phyloP scores from a whole-genome alignment of 2,888 invertebrate genomes.

The Gari tellinella region DNA sequence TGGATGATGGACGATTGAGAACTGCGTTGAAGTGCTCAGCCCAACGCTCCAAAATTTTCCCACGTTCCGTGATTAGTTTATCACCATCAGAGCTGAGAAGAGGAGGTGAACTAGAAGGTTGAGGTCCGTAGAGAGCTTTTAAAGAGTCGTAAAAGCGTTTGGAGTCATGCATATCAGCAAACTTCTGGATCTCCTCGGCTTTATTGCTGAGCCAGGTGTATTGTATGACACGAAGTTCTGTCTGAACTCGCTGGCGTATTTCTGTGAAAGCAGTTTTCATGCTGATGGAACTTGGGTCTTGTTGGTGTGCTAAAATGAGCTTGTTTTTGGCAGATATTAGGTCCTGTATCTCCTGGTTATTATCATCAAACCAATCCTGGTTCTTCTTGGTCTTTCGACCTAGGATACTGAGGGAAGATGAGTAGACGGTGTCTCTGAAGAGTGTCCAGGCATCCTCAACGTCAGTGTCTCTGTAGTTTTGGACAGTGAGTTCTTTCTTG shows the following conservation, averaged over 20 bases:
- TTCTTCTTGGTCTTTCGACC: too few relatives aligned
- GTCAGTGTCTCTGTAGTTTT: background rate
- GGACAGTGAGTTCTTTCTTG: background rate
- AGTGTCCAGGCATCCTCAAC: background rate
- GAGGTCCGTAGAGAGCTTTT: conserved; percentile 10
- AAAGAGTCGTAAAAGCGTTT: conserved; percentile 10
- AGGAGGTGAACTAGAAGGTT: conserved; percentile 9
- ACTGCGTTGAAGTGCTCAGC: too few relatives aligned
- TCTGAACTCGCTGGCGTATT: conserved; percentile 1
- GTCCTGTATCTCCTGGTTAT: too few relatives aligned
- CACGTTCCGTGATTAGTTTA: too few relatives aligned
- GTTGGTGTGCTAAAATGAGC: too few relatives aligned
- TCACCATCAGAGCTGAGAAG: background rate
- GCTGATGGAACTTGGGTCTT: background rate
- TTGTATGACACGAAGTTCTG: conserved; percentile 10
- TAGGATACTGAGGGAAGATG: background rate
- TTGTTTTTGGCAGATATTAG: too few relatives aligned
- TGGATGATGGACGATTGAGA: too few relatives aligned
- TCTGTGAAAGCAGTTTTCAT: conserved; percentile 3
- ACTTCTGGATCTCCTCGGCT: conserved; percentile 24
- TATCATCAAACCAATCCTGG: too few relatives aligned
- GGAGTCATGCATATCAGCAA: conserved; percentile 8
- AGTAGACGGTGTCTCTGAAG: background rate
- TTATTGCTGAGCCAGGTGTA: conserved; percentile 24
- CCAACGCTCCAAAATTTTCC: too few relatives aligned